A percentile compares a stretch with the other conserved stretches of the same genome.
Conservation (phyloP, 1,140 invertebrate genomes). For the Octopus sinensis region DNA sequence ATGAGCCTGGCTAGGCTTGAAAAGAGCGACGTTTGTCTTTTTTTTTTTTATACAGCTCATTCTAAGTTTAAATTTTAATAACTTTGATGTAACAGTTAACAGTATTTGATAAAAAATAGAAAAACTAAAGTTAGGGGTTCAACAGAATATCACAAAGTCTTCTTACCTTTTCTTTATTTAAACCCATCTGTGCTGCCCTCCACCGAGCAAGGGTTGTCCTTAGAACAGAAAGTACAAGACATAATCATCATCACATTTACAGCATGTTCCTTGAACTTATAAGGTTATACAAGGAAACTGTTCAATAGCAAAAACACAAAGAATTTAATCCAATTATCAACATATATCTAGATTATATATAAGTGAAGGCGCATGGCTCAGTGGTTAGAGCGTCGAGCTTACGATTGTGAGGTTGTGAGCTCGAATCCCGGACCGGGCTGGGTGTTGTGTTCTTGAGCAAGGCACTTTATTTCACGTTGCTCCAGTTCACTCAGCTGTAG, state of each 20-base stretch:
- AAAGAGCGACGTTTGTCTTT: not conserved
- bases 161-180: slow-evolving; percentile 74
- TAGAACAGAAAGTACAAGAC: slow-evolving; percentile 30
- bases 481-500: no score
- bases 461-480: no score
- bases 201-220: slow-evolving; percentile 94
- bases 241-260: not conserved
- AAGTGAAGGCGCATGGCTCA: no score
- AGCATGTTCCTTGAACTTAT: no score
- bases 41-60: not conserved
- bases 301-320: no score
- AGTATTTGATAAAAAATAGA: not conserved
- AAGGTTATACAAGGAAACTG: no score
- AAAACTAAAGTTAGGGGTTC: not conserved
- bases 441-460: no score
- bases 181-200: slow-evolving; percentile 87
- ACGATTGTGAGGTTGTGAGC: no score
- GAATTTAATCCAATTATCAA: no score
- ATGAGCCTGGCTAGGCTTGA: not conserved
- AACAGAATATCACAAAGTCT: not conserved
- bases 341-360: no score
- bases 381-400: no score
- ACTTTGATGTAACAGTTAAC: not conserved
- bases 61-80: not conserved
- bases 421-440: no score